A percentile compares a stretch with the other conserved stretches of the same genome.
phyloP scores from a whole-genome alignment of 2,888 invertebrate genomes.

The Aelia acuminata region DNA sequence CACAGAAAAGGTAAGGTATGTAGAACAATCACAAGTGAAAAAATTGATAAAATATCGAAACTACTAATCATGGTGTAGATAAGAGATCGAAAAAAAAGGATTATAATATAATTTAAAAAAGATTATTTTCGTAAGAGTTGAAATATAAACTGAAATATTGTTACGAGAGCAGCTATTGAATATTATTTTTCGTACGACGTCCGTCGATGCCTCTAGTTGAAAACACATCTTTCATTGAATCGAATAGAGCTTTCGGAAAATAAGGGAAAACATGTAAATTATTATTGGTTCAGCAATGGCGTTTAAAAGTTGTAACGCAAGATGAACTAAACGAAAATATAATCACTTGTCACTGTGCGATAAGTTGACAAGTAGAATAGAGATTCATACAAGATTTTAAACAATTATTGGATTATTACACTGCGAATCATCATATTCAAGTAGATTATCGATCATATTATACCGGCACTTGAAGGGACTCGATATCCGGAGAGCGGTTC shows the following conservation, averaged over 20 bases:
- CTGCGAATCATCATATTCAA: background rate
- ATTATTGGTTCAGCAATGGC: no score
- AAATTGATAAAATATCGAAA: background rate
- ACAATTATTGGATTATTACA: background rate
- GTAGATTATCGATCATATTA: background rate
- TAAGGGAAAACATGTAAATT: background rate
- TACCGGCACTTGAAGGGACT: slow-evolving; percentile 5
- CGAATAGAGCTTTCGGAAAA: background rate
- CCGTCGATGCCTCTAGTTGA: no score
- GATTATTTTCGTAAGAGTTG: background rate
- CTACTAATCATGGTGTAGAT: slow-evolving; percentile 21
- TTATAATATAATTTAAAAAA: background rate
- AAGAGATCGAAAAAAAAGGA: background rate
- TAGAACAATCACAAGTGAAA: slow-evolving; percentile 32
- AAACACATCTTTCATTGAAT: no score
- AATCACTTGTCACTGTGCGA: background rate
- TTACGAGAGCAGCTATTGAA: slow-evolving; percentile 46
- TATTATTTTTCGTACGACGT: no score
- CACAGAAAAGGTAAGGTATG: slow-evolving; percentile 43
- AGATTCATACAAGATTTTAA: background rate
- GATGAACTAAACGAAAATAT: background rate
- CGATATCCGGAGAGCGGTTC: background rate
- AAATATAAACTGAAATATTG: background rate
- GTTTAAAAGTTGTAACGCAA: background rate
- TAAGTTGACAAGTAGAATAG: background rate